Base-by-base conservation (phyloP, 2,888 invertebrate species). In the Drosophila kambysellisi region DNA sequence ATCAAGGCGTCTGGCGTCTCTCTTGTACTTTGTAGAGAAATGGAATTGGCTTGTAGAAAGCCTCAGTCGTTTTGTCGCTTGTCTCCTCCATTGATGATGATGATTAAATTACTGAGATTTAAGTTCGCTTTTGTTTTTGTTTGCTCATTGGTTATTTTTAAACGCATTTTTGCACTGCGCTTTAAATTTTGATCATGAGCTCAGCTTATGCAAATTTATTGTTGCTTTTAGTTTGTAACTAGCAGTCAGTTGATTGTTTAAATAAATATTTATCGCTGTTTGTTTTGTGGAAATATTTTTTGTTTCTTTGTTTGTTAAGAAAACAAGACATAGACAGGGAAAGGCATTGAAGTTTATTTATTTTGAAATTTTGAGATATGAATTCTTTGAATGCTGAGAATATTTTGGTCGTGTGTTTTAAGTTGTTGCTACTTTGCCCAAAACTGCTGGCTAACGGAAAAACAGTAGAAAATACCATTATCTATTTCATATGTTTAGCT, bases 1-100 rank as follows among this genome's bases (percentile, higher is more conserved):
- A 87, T 87, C 88, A 87, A 88, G 73, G 70, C 86, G 75, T 69
- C 86, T 83, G 76, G 72, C 74, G 74, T 81, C 73, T 70, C 57
- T n/a, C 29, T 41, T 60, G 54, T 53, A 63, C 25, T 46, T 25
- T 57, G 53, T 59, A 12, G 32, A 56, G 37, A 48, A 48, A 53
- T 71, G 59, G 20, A 59, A 81, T 77, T 68, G 58, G 46, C 61
- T 53, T 53, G 59, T 57, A 75, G 81, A 83, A 81, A 72, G 78
- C 72, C 50, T 30, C 43, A n/a, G 57, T 43, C 52, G 61, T 61
- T 65, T 68, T 66, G 63, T 46, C 46, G 48, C 32, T 62, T 59
- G 50, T 48, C 57, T 60, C n/a, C 54, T 25, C 25, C 25, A 25
- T 25, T 37, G 6, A 17, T 20, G 12, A 7, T 57, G 57, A 32